Conservation (phyloP, 92 coral and sea anemone genomes). For the Parazoanthus darwini region DNA sequence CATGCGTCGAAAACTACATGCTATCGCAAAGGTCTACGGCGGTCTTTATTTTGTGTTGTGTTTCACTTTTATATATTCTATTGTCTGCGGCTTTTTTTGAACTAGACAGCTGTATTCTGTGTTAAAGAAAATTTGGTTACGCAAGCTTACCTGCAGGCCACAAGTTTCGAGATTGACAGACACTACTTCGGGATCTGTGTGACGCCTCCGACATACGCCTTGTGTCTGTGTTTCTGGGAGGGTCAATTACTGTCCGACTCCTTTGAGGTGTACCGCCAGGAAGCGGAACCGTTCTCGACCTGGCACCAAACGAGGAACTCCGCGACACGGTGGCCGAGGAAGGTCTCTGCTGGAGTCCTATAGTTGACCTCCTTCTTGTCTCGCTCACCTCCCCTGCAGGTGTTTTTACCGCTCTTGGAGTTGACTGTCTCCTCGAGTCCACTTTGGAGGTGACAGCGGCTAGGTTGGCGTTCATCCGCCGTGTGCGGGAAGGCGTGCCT, state of each 20-base stretch:
- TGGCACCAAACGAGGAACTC: slow-evolving; percentile 33
- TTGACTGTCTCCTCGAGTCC: slow-evolving; percentile 33
- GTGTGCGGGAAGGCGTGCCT: slow-evolving; percentile 31
- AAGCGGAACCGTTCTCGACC: background rate
- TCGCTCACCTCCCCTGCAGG: background rate
- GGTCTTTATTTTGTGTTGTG: too few species aligned
- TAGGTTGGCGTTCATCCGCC: slow-evolving; percentile 14
- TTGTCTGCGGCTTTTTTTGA: background rate
- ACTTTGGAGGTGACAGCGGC: slow-evolving; percentile 30
- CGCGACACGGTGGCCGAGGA: slow-evolving; percentile 34
- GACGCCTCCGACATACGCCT: background rate
- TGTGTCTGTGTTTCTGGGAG: slow-evolving; percentile 11
- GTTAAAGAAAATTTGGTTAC: too few species aligned
- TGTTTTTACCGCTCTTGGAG: slow-evolving; percentile 6
- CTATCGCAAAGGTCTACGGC: too few species aligned
- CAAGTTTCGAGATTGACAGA: background rate
- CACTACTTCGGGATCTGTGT: slow-evolving; percentile 8
- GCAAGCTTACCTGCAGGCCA: background rate
- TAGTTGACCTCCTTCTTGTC: background rate
- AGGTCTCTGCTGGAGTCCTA: background rate
- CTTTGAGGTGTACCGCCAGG: slow-evolving; percentile 9
- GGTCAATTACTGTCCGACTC: slow-evolving; percentile 25
- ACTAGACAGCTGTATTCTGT: background rate
- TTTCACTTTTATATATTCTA: too few species aligned
- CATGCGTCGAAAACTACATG: too few species aligned